phyloP scores from a whole-genome alignment of 2,888 invertebrate species.

The Laspeyria flexula region DNA sequence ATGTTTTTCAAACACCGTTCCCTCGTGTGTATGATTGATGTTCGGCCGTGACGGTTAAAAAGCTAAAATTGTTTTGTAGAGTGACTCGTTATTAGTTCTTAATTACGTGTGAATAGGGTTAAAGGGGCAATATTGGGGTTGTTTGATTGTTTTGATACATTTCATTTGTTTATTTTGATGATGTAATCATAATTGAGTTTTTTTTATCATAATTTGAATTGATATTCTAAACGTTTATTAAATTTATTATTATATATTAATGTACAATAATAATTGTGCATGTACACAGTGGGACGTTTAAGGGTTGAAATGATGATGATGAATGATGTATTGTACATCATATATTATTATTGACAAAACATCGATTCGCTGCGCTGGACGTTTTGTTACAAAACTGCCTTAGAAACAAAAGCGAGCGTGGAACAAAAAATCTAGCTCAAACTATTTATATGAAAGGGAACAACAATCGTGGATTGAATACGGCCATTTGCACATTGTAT shows the following conservation, averaged over 20 bases:
- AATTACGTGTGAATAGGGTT: constrained; percentile 32
- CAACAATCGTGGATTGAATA: constrained; percentile 62
- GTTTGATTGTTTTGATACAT: constrained; percentile 4
- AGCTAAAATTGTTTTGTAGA: constrained; percentile 44
- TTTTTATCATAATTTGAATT: background rate
- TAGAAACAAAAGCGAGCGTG: constrained; percentile 2
- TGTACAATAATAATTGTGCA: too few relatives aligned
- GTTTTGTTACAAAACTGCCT: too few relatives aligned
- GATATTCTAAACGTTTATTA: too few relatives aligned
- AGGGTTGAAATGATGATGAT: too few relatives aligned
- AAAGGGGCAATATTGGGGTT: constrained; percentile 7
- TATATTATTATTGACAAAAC: too few relatives aligned
- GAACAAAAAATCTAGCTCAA: background rate
- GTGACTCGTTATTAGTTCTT: constrained; percentile 40
- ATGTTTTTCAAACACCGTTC: constrained; percentile 52
- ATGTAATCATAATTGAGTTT: background rate
- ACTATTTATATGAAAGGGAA: constrained; percentile 33
- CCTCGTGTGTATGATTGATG: constrained; percentile 47
- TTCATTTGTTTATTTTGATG: background rate
- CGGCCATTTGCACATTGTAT: constrained; percentile 61
- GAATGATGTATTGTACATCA: too few relatives aligned
- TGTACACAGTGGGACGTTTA: too few relatives aligned
- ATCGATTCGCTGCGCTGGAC: too few relatives aligned
- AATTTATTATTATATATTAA: too few relatives aligned
- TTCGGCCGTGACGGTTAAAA: constrained; percentile 37